Conservation (phyloP, 2,888 invertebrate genomes). For the Yponomeuta malinellus region DNA sequence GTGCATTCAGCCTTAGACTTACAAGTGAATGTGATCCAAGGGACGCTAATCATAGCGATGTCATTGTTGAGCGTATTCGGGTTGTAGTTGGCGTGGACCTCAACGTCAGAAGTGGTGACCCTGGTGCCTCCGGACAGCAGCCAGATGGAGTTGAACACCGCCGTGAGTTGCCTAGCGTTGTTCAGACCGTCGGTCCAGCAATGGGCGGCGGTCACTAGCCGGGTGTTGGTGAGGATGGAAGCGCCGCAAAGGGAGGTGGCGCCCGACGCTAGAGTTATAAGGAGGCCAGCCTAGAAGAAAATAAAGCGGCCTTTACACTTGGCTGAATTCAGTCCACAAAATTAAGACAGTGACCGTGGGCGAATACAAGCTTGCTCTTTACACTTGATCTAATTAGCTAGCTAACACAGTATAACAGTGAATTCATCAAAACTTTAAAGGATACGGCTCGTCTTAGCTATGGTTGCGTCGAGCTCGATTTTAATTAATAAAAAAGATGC, state of each 20-base stretch:
- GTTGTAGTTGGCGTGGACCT: conserved; percentile 16
- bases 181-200: conserved; percentile 17
- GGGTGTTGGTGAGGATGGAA: conserved; percentile 29
- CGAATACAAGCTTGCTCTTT: not conserved
- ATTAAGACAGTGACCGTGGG: too few relatives aligned
- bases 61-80: conserved; percentile 24
- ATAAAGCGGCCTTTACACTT: too few relatives aligned
- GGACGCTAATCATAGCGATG: conserved; percentile 32
- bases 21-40: conserved; percentile 21
- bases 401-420: too few relatives aligned
- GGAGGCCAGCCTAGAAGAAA: conserved; percentile 30
- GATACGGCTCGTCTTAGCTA: too few relatives aligned
- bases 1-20: not conserved
- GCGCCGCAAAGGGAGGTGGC: conserved; percentile 34
- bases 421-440: too few relatives aligned
- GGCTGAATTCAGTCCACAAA: too few relatives aligned
- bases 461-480: too few relatives aligned
- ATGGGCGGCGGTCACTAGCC: conserved; percentile 18
- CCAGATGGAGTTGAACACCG: conserved; percentile 16
- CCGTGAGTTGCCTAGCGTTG: conserved; percentile 11
- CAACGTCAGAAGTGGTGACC: conserved; percentile 12
- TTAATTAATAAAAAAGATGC: too few relatives aligned
- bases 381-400: too few relatives aligned
- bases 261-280: conserved; percentile 28
- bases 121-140: conserved; percentile 19